Conservation (phyloP, 2,797 vertebrate species). For the Cossypha caffra region DNA sequence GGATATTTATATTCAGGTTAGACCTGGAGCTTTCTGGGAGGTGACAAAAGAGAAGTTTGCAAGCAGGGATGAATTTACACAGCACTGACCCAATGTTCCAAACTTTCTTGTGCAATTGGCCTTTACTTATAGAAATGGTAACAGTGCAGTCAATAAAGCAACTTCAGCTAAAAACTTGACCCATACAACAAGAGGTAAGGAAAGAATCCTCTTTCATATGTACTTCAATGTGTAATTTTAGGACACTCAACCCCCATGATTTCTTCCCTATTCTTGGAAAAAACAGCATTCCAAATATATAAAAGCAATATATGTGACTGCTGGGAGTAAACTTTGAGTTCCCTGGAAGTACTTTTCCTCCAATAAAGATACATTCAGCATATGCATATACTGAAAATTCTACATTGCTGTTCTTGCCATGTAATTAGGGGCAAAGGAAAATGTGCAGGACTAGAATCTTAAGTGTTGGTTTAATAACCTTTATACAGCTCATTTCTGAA, state of each 20-base stretch:
- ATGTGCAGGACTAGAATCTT: conserved; percentile 73
- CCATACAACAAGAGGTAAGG: not conserved
- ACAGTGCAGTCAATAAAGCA: not conserved
- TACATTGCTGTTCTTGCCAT: conserved; percentile 58
- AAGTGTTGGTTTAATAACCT: conserved; percentile 80
- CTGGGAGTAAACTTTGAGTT: not conserved
- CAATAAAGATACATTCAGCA: conserved; percentile 4
- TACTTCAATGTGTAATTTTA: not conserved
- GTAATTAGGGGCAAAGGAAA: conserved; percentile 78
- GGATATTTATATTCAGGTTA: not conserved
- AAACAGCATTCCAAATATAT: not conserved
- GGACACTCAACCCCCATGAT: not conserved
- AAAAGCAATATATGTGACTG: not conserved
- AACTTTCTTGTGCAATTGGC: not conserved
- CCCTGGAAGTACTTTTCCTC: not conserved
- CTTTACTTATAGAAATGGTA: not conserved
- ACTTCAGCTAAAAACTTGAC: not conserved
- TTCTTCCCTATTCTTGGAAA: not conserved
- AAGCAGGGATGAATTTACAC: not conserved
- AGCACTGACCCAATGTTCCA: not conserved
- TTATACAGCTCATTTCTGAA: conserved; percentile 77
- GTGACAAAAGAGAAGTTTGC: not conserved
- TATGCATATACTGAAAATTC: conserved; percentile 33
- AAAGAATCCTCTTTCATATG: not conserved
- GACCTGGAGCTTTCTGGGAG: not conserved